Base-by-base conservation (phyloP, 2,888 invertebrate species). In the Agrotis exclamationis region DNA sequence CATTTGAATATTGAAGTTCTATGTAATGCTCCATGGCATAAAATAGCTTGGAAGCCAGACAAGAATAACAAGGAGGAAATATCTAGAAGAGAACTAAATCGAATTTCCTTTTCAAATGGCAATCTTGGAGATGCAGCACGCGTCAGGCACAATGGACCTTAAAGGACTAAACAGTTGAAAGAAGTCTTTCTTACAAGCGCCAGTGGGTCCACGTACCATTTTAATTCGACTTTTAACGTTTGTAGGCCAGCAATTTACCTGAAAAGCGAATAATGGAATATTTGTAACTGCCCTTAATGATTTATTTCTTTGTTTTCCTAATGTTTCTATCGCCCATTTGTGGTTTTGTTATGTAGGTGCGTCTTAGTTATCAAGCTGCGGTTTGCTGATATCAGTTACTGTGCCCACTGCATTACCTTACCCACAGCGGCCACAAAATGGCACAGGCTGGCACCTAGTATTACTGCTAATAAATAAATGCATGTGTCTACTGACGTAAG, bases 311-410 rank as follows among this genome's bases (percentile, higher is more conserved):
- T n/a, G 58, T 22, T 53, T 54, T 72, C 63, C n/a, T 70, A 64
- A 81, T 82, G 58, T 70, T 51, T 64, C 64, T 58, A 64, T 71
- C 63, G 58, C 59, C 63, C 63, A 60, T 53, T 67, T 82, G 82
- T 70, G 74, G 82, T 74, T 70, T 81, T 48, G 33, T 59, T 51
- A 58, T 66, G 57, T 74, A 65, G 58, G 48, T n/a, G 53, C 50
- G 20, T 62, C 65, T 72, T 65, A 68, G 45, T 86, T 85, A 84
- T 87, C 80, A 79, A 16, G 65, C 76, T 88, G 90, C 78, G 90
- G 89, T 89, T 77, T 85, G 70, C 64, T 80, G 82, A 82, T 90
- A 90, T 89, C 82, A 66, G 71, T 88, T 87, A 84, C 89, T 64
- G 64, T 70, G 69, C 76, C 85, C 74, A 79, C 73, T 77, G 66